Evolutionary conservation across 2,113 vertebrate species (phyloP).

Genomic region (Tachysurus fulvidraco): DNA sequence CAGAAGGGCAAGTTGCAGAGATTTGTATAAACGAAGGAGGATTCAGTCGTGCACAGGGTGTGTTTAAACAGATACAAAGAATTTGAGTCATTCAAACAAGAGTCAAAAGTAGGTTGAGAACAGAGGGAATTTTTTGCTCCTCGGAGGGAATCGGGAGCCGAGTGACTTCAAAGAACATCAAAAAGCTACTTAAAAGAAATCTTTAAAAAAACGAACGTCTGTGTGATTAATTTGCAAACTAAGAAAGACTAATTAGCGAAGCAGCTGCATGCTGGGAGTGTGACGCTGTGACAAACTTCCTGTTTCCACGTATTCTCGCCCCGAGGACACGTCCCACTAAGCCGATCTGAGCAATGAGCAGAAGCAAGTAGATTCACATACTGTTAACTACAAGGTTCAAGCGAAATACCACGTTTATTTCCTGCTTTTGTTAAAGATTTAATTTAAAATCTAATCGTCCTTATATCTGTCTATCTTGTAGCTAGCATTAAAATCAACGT

Average conservation of each 20-base stretch:
- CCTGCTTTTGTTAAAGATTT: not conserved
- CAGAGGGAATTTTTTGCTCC: not conserved
- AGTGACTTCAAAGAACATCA: slow-evolving; percentile 44
- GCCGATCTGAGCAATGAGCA: not conserved
- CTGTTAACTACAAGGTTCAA: not conserved
- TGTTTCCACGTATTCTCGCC: slow-evolving; percentile 26
- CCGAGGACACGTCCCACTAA: slow-evolving; percentile 1
- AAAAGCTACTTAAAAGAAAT: slow-evolving; percentile 25
- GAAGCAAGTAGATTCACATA: not conserved
- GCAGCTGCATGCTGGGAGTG: slow-evolving; percentile 5
- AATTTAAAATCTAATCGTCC: not conserved
- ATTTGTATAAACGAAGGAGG: not conserved
- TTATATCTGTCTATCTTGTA: not conserved
- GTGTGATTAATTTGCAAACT: slow-evolving; percentile 17
- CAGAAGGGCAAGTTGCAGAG: not conserved
- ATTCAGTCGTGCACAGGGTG: not conserved
- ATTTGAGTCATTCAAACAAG: not conserved
- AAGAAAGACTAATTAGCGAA: slow-evolving; percentile 30
- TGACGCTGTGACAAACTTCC: slow-evolving; percentile 22
- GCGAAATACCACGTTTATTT: not conserved
- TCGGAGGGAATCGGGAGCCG: slow-evolving; percentile 13
- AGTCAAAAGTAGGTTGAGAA: slow-evolving; percentile 40
- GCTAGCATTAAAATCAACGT: too few species aligned
- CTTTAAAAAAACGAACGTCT: not conserved
- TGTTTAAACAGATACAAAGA: not conserved